These are phyloP conservation scores for Phyllostomus discolor DNA, from an alignment of 2,113 vertebrate species.

Conservation along the genomic window DNA sequence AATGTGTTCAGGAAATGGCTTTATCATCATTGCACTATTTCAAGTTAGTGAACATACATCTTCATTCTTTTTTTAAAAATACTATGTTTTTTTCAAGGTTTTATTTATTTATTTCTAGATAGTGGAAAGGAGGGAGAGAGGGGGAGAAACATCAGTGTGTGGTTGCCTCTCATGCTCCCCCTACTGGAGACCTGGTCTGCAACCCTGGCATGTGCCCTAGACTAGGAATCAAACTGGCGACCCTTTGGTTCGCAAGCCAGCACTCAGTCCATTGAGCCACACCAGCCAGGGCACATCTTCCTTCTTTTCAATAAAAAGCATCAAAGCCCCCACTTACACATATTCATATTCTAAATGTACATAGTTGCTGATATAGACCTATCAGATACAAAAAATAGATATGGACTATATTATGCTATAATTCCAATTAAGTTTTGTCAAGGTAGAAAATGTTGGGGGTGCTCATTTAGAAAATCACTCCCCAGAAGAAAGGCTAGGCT, in stretches of 20 bases:
- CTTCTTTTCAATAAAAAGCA: conserved; percentile 22
- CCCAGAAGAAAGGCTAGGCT: background rate
- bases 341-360: background rate
- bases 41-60: background rate
- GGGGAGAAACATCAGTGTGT: no score
- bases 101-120: no score
- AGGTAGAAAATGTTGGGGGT: background rate
- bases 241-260: no score
- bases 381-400: background rate
- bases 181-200: no score
- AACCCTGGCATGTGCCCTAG: no score
- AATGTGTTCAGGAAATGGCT: background rate
- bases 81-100: no score
- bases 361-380: background rate
- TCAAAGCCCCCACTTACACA: background rate
- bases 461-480: background rate
- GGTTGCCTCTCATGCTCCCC: no score
- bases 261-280: no score
- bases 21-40: background rate
- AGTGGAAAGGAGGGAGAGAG: no score
- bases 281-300: no score
- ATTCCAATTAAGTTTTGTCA: conserved; percentile 5
- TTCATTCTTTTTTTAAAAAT: background rate
- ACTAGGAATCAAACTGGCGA: no score
- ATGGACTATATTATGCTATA: background rate